Evolutionary conservation across 2,797 vertebrate genomes (phyloP).

Genomic region (Pangasius krempfi): DNA sequence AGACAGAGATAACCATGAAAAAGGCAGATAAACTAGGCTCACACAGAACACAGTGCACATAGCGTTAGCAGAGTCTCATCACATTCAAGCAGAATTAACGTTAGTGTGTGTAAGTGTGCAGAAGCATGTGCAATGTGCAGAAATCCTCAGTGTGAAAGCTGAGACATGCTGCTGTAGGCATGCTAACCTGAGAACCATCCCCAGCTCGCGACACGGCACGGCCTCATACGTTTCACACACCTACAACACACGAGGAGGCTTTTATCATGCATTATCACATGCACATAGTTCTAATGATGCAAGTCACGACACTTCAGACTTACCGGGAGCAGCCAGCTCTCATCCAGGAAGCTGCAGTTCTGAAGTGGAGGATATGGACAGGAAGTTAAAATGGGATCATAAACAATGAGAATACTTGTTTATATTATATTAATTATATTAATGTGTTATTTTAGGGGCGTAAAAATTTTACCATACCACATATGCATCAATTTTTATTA

Average conservation of each 20-base stretch:
- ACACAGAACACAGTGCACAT: not conserved
- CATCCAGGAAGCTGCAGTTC: conserved; percentile 86
- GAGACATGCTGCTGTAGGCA: conserved; percentile 27
- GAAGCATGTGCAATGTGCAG: conserved; percentile 1
- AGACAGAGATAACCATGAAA: not conserved
- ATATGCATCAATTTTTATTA: too few species aligned
- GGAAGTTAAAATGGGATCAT: not conserved
- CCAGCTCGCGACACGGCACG: conserved; percentile 76
- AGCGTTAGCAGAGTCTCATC: not conserved
- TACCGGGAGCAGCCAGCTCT: conserved; percentile 86
- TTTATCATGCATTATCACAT: conserved; percentile 46
- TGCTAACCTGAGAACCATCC: conserved; percentile 77
- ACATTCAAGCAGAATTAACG: not conserved
- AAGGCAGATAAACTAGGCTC: not conserved
- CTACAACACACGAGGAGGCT: conserved; percentile 65
- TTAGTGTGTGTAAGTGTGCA: not conserved
- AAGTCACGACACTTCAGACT: conserved; percentile 48
- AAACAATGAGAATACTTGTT: not conserved
- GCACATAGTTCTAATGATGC: not conserved
- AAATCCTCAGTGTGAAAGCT: conserved; percentile 16
- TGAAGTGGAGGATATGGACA: conserved; percentile 52
- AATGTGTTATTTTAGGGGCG: not conserved
- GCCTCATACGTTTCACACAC: conserved; percentile 76
- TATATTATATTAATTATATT: not conserved
- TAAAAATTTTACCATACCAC: not conserved